phyloP scores from a whole-genome alignment of 2,113 vertebrate genomes.

The Xenotilapia caudafasciata region DNA sequence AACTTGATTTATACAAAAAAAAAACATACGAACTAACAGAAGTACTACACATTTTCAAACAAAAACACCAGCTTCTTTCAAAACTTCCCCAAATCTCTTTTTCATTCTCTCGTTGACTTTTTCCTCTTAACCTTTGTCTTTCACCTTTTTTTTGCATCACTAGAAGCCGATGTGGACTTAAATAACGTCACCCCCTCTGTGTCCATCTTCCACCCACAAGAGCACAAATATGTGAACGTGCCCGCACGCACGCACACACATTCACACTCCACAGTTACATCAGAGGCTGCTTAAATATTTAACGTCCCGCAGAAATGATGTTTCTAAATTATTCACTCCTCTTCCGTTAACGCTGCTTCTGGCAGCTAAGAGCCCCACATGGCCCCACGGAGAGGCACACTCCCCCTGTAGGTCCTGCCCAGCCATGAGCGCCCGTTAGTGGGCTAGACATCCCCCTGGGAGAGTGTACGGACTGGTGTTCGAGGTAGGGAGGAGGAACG shows the following conservation, averaged over 20 bases:
- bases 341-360: conserved; percentile 38
- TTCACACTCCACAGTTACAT: conserved; percentile 53
- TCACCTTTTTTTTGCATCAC: conserved; percentile 3
- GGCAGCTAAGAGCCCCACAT: conserved; percentile 61
- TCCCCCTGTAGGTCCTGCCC: conserved; percentile 42
- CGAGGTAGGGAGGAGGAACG: conserved; percentile 32
- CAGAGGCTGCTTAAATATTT: conserved; percentile 64
- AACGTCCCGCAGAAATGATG: conserved; percentile 54
- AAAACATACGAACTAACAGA: not conserved
- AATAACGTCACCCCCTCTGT: conserved; percentile 57
- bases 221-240: conserved; percentile 2
- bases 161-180: not conserved
- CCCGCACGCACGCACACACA: not conserved
- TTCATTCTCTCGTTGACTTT: not conserved
- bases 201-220: conserved; percentile 25
- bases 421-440: conserved; percentile 46
- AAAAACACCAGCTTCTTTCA: not conserved
- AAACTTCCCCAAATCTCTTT: not conserved
- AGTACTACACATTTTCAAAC: not conserved
- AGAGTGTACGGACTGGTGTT: conserved; percentile 24
- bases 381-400: conserved; percentile 34
- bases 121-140: not conserved
- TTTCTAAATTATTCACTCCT: conserved; percentile 65
- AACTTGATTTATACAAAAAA: not conserved
- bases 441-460: conserved; percentile 50